Conservation (phyloP, 2,113 vertebrate species). For the Ptilorrhoa leucosticta region DNA sequence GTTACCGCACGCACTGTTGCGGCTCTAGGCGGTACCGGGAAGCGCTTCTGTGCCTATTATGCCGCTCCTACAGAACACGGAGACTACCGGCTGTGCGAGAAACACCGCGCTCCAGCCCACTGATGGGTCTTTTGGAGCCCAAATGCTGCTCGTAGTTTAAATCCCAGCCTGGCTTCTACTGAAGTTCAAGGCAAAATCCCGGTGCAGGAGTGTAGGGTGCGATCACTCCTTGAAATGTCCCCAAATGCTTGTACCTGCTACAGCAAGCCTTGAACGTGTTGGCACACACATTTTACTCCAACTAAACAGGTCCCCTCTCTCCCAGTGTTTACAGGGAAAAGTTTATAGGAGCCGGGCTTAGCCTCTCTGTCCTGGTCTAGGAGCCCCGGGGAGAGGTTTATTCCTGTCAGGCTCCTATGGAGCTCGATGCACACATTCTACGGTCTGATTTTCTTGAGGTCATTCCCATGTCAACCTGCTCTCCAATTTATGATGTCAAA, state of each 20-base stretch:
- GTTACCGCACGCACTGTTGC: neutral
- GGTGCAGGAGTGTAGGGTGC: neutral
- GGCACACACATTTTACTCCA: neutral
- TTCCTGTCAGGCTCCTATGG: neutral
- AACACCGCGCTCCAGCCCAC: neutral
- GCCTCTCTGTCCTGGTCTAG: neutral
- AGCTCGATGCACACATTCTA: neutral
- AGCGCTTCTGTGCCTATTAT: neutral
- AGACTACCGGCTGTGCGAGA: neutral
- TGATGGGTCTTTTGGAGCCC: neutral
- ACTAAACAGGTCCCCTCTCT: neutral
- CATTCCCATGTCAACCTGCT: slow-evolving; percentile 1
- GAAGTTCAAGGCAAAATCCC: neutral
- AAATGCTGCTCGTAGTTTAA: neutral
- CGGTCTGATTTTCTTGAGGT: neutral
- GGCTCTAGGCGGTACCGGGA: neutral
- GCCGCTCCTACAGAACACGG: neutral
- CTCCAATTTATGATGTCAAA: slow-evolving; percentile 30
- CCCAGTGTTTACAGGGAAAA: neutral
- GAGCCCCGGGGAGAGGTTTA: neutral
- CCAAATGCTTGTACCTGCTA: neutral
- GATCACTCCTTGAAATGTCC: neutral
- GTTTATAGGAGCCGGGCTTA: neutral
- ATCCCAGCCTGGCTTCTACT: neutral
- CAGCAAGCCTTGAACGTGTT: neutral